Percentiles rank a stretch among this genome's conserved stretches.
Conservation (phyloP, 2,888 invertebrate species). For the Eledone cirrhosa region DNA sequence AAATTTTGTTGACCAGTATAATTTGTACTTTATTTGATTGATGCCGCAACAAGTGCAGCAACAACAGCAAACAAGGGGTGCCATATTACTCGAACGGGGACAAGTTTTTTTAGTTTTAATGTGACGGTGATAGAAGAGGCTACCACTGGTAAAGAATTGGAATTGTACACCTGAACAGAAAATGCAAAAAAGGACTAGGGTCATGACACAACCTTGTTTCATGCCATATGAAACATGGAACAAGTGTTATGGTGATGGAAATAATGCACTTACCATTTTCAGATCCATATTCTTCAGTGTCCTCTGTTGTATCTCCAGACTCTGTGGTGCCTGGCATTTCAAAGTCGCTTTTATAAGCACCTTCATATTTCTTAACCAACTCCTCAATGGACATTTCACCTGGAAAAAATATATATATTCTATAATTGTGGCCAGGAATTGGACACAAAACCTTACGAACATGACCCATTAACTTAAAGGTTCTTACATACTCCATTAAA, state of each 20-base stretch:
- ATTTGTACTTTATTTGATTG: too few species aligned
- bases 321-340: constrained; percentile 55
- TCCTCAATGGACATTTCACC: constrained; percentile 84
- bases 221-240: not conserved
- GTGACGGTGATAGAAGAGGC: too few species aligned
- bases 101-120: too few species aligned
- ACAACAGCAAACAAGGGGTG: too few species aligned
- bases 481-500: too few species aligned
- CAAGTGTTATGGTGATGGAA: not conserved
- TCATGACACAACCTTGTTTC: not conserved
- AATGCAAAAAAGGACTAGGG: not conserved
- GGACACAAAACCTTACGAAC: not conserved
- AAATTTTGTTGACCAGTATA: too few species aligned
- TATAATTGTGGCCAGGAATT: not conserved
- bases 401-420: constrained; percentile 52
- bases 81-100: too few species aligned
- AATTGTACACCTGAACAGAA: too few species aligned
- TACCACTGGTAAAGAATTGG: too few species aligned
- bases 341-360: constrained; percentile 63
- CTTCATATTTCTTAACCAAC: constrained; percentile 78
- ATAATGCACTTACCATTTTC: constrained; percentile 38
- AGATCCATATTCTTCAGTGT: constrained; percentile 46
- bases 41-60: too few species aligned
- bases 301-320: constrained; percentile 38
- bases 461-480: too few species aligned